Base-by-base conservation (phyloP, 2,797 vertebrate species). In the Esox masquinongy region DNA sequence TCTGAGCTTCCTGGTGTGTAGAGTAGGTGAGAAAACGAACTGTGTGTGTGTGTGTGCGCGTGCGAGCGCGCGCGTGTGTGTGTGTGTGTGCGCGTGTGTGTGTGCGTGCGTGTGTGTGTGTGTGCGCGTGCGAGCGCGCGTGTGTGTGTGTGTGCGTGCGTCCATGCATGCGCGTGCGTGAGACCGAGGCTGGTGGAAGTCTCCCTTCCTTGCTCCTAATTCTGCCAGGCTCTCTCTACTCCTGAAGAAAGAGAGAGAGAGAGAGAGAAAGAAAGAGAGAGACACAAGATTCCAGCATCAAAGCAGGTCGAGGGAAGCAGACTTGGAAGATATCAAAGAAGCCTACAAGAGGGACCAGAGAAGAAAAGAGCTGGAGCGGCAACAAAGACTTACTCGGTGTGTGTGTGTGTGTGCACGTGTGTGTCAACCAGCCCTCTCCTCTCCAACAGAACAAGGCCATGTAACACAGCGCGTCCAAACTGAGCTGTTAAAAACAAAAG, bases 321-420 rank as follows among this genome's bases (percentile, higher is more conserved):
- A 31, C 68, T 70, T 70, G 47, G 68, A 70, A 50, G 47, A 51
- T 70, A 70, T 51, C 43, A 70, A 70, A 70, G 47, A 70, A 50
- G 4, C 6, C 24, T 70, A 47, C 68, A 15, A 29, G 47, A n/a
- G 24, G 68, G 24, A 50, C 47, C 14, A 70, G 22, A 24, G 47
- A 24, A 47, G 47, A 17, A 70, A 47, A 26, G 24, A 26, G 66
- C 66, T 68, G 66, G 66, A 68, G 29, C n/a, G 29, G 17, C 66
- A 68, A 68, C 31, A 68, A 68, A 68, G 66, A 68, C 12, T 4
- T 8, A 19, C 26, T 68, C 14, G n/a, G 36, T 51, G 49, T 19
- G 70, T 71, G 70, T n/a, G 66, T 31, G 47, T 16, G 64, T 67
- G 66, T 22, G 66, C 3, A 34, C 14, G 63, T 29, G 64, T 67